phyloP scores from a whole-genome alignment of 1,140 invertebrate genomes.

The Achatina immaculata region DNA sequence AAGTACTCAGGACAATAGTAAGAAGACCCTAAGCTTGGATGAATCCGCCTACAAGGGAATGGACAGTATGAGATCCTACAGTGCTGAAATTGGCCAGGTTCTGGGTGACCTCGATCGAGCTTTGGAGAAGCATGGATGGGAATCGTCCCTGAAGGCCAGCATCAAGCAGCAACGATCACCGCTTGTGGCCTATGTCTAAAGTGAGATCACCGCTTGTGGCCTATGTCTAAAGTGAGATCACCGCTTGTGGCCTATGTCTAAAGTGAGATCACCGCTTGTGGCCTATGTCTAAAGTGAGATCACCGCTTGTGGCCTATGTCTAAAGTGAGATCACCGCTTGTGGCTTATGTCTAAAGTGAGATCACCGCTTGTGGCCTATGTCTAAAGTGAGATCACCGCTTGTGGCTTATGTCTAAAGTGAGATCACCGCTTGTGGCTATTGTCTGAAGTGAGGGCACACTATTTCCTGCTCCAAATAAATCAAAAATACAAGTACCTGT shows the following conservation, averaged over 20 bases:
- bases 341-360: background rate
- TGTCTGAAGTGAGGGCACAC: background rate
- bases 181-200: constrained; percentile 2
- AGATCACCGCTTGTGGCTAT: background rate
- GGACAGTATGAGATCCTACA: constrained; percentile 20
- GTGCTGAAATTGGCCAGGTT: constrained; percentile 12
- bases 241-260: background rate
- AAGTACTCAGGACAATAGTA: background rate
- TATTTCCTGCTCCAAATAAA: background rate
- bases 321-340: background rate
- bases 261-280: background rate
- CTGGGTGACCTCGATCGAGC: constrained; percentile 5
- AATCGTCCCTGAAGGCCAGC: background rate
- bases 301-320: background rate
- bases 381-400: background rate
- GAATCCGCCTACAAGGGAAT: background rate
- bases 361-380: background rate
- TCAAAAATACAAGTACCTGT: background rate
- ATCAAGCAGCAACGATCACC: background rate
- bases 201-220: background rate
- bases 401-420: background rate
- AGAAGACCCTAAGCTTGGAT: background rate
- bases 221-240: background rate
- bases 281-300: background rate
- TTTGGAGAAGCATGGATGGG: constrained; percentile 16